A percentile compares a stretch with the other conserved stretches of the same genome.
phyloP scores from a whole-genome alignment of 2,888 invertebrate species.

The Acleris sparsana region DNA sequence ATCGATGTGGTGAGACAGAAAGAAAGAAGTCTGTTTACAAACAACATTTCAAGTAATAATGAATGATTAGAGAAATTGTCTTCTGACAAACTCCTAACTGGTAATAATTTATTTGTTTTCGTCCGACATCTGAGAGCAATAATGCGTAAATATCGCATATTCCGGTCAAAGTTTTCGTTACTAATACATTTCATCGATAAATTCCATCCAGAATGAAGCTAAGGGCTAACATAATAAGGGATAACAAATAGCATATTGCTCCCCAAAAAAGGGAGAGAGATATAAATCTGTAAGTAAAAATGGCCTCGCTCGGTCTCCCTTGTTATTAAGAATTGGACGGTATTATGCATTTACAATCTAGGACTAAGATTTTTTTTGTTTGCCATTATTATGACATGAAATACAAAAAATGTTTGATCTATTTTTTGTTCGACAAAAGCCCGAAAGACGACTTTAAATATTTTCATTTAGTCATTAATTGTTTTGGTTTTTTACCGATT shows the following conservation, averaged over 20 bases:
- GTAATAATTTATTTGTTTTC: conserved; percentile 20
- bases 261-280: conserved; percentile 46
- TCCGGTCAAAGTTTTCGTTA: conserved; percentile 30
- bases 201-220: conserved; percentile 44
- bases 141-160: conserved; percentile 13
- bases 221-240: conserved; percentile 42
- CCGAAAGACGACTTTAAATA: too few species aligned
- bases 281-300: conserved; percentile 49
- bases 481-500: too few species aligned
- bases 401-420: too few species aligned
- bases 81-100: too few species aligned
- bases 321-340: conserved; percentile 43
- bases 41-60: neutral
- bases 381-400: too few species aligned
- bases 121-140: conserved; percentile 13
- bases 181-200: conserved; percentile 41
- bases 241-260: conserved; percentile 51
- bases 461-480: too few species aligned
- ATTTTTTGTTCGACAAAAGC: too few species aligned
- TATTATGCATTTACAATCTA: conserved; percentile 32
- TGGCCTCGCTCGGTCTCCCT: conserved; percentile 38
- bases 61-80: too few species aligned
- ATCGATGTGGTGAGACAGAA: too few species aligned
- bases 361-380: neutral
- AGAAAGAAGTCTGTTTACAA: too few species aligned